phyloP scores from a whole-genome alignment of 2,113 vertebrate species.

The Cyrtonyx montezumae region DNA sequence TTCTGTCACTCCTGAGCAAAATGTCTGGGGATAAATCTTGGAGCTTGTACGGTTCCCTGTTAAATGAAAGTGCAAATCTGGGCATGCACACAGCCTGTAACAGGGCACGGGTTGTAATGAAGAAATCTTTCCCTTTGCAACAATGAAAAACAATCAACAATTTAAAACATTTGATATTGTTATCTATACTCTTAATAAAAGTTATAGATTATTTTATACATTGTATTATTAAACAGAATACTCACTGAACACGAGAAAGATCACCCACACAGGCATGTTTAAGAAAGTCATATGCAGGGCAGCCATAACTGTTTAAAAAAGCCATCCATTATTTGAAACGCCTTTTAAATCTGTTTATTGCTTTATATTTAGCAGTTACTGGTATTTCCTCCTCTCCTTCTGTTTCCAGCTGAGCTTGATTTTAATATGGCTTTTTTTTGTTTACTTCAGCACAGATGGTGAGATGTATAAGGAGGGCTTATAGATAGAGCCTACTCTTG shows the following conservation, averaged over 20 bases:
- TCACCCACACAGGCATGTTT: neutral
- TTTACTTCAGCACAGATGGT: conserved; percentile 44
- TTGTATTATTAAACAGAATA: neutral
- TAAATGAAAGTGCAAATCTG: neutral
- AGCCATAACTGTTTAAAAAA: neutral
- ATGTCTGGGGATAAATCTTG: conserved; percentile 7
- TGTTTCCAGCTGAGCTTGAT: conserved; percentile 46
- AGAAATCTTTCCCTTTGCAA: neutral
- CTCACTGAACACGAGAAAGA: neutral
- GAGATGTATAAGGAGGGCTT: conserved; percentile 4
- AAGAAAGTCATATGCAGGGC: neutral
- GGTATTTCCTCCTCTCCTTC: conserved; percentile 34
- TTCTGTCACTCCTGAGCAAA: neutral
- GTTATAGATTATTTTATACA: neutral
- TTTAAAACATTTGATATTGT: neutral
- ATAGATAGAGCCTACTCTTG: neutral
- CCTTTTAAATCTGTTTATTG: conserved; percentile 16
- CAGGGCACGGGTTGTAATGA: neutral
- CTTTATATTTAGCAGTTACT: conserved; percentile 33
- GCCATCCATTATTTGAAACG: conserved; percentile 14
- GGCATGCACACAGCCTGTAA: neutral
- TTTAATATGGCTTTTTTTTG: conserved; percentile 32
- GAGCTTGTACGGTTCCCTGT: neutral
- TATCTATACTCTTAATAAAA: neutral
- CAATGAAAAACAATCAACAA: neutral